A percentile compares a stretch with the other conserved stretches of the same genome.
Conservation (phyloP, 2,113 vertebrate species). For the Platanista minor region DNA sequence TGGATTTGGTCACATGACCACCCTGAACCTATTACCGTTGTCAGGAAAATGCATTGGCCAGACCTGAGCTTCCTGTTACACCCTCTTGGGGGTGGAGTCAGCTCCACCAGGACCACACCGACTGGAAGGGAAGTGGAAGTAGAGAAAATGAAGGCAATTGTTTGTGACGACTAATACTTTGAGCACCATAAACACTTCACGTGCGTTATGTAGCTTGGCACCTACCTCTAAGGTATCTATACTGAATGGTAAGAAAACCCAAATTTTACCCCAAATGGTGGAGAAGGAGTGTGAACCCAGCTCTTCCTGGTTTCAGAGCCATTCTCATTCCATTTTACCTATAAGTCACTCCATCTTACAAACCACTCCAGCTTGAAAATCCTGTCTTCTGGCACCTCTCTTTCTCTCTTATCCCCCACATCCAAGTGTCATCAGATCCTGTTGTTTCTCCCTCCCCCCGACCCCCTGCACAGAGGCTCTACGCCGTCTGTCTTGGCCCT, state of each 20-base stretch:
- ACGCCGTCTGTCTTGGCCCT: too few relatives aligned
- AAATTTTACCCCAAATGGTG: neutral
- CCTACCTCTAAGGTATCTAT: neutral
- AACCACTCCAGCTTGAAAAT: neutral
- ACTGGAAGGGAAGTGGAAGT: neutral
- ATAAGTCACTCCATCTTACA: neutral
- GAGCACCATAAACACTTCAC: neutral
- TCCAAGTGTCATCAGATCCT: neutral
- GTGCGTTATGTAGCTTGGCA: neutral
- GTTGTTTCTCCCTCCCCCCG: accelerated
- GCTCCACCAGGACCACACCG: neutral
- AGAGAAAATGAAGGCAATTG: neutral
- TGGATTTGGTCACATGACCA: neutral
- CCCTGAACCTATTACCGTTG: neutral
- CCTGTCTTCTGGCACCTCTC: neutral
- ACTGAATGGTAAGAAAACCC: neutral
- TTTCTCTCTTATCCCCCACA: neutral
- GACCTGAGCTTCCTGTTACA: neutral
- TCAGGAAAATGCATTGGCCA: neutral
- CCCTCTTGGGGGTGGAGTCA: neutral
- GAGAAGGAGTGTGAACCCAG: neutral
- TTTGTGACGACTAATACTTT: neutral
- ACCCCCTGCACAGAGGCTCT: neutral
- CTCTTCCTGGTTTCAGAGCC: neutral
- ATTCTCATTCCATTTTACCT: neutral